A percentile compares a stretch with the other conserved stretches of the same genome.
These are phyloP conservation scores for Hymenochirus boettgeri DNA, from an alignment of 2,113 vertebrate species.

Conservation along the genomic window DNA sequence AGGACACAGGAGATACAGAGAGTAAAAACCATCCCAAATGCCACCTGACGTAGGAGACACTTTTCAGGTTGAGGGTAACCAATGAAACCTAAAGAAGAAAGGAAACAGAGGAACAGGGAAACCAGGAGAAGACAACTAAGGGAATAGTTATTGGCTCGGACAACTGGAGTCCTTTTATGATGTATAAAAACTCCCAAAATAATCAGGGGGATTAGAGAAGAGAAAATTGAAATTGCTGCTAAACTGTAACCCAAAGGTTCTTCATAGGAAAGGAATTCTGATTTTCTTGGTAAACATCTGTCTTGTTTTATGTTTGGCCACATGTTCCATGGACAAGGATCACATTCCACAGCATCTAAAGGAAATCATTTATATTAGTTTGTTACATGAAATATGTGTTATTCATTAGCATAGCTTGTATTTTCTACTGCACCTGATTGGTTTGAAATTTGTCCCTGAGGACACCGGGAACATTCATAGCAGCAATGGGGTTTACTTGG, in stretches of 20 bases:
- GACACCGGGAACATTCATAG: slow-evolving; percentile 17
- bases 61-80: slow-evolving; percentile 17
- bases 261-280: slow-evolving; percentile 25
- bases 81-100: slow-evolving; percentile 26
- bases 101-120: slow-evolving; percentile 27
- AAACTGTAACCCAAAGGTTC: slow-evolving; percentile 9
- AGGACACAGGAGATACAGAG: slow-evolving; percentile 38
- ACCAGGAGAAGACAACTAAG: slow-evolving; percentile 33
- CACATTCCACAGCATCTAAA: slow-evolving; percentile 27
- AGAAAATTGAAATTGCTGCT: background rate
- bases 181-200: slow-evolving; percentile 4
- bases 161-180: slow-evolving; percentile 10
- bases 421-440: slow-evolving; percentile 19
- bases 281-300: slow-evolving; percentile 14
- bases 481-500: slow-evolving; percentile 23
- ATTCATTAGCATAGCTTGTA: background rate
- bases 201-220: background rate
- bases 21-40: slow-evolving; percentile 36
- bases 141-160: slow-evolving; percentile 28
- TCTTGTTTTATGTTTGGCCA: slow-evolving; percentile 22
- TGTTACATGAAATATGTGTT: background rate
- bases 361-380: background rate
- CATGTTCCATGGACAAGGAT: slow-evolving; percentile 24
- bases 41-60: slow-evolving; percentile 22
- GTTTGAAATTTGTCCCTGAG: slow-evolving; percentile 23